Base-by-base conservation (phyloP, 2,888 invertebrate genomes). In the Drosophila falleni region DNA sequence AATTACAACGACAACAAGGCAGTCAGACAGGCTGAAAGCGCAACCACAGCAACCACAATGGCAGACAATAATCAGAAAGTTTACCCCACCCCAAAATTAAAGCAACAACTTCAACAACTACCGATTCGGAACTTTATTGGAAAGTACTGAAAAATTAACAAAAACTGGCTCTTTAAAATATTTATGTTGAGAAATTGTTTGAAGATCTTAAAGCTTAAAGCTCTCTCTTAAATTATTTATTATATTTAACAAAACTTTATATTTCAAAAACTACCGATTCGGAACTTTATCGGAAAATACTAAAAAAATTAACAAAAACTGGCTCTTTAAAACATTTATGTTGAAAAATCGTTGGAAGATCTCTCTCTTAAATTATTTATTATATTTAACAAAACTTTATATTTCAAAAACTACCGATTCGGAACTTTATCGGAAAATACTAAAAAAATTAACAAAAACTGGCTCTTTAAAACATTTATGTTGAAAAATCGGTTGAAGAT, bases 1-100 rank as follows among this genome's bases (percentile, higher is more conserved):
- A 75, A 78, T 80, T 76, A 75, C 59, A 50, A 63, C 15, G 15
- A 47, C 53, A 64, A 56, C 19, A 42, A 37, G 35, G 16, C 16
- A 33, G 19, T 35, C 50, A 41, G 42, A 5, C 39, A 26, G 56
- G 35, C 50, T 33, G 50, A 19, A 50, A 50, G 50, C 50, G 50
- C 54, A 65, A 47, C 64, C 58, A 49, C 74, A 68, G 46, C 58
- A 59, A 35, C 55, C 39, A 51, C 59, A 62, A 47, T 54, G 46
- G 26, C 46, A 56, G 56, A 56, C 56, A 56, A 56, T 46, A 56
- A 56, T 55, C 46, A 55, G 19, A 62, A 62, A 61, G 44, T 54
- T 61, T 54, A 35, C n/a, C 26, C 23, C 47, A 16, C n/a, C 60
- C 31, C 31, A 31, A 11, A 31, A 15, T 41, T 41, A 5, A 9